Evolutionary conservation across 2,888 invertebrate species (phyloP).

Genomic region (Ochropacha duplaris): DNA sequence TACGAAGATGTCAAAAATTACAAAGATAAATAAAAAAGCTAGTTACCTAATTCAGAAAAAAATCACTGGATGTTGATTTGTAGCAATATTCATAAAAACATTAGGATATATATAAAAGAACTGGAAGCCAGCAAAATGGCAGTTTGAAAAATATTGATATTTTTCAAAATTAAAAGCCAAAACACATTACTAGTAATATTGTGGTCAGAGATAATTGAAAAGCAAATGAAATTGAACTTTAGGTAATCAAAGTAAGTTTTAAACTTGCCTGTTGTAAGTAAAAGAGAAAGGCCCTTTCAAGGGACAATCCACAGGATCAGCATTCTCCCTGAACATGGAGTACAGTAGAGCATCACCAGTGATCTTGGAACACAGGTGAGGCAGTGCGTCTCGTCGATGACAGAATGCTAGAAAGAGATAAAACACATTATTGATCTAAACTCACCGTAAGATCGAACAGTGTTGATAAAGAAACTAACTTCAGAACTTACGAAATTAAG

Average conservation of each 20-base stretch:
- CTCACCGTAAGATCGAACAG: neutral
- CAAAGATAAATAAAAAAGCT: no score
- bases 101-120: neutral
- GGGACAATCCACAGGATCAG: conserved; percentile 94
- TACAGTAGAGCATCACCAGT: conserved; percentile 94
- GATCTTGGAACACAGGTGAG: conserved; percentile 92
- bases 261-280: conserved; percentile 88
- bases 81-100: neutral
- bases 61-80: neutral
- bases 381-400: conserved; percentile 88
- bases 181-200: no score
- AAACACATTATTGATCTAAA: neutral
- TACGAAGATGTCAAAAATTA: no score
- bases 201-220: no score
- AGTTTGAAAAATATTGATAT: no score
- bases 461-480: neutral
- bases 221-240: no score
- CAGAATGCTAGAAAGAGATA: conserved; percentile 86
- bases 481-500: neutral
- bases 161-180: no score
- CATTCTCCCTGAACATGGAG: conserved; percentile 95
- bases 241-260: neutral
- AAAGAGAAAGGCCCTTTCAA: conserved; percentile 94
- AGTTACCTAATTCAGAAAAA: neutral
- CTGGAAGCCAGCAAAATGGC: no score